These are phyloP conservation scores for Kobus ellipsiprymnus DNA, from an alignment of 2,113 vertebrate species.

Conservation along the genomic window DNA sequence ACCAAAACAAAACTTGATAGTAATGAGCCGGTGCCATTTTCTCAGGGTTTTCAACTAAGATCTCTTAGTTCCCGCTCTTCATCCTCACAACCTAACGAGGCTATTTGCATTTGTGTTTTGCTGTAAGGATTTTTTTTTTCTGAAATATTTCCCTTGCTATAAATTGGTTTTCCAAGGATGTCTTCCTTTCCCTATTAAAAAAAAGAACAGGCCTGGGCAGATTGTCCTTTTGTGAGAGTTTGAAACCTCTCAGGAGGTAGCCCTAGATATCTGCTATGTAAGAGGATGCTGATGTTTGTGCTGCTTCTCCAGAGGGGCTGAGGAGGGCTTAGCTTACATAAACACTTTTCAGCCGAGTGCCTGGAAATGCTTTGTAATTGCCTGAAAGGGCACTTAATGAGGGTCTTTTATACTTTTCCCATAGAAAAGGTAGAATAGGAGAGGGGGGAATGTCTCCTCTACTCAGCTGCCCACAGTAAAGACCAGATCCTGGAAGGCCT, in stretches of 20 bases:
- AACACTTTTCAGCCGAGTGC: conserved; percentile 42
- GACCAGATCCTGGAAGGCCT: background rate
- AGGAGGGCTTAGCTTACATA: conserved; percentile 28
- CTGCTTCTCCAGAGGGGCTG: background rate
- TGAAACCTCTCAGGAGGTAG: conserved; percentile 53
- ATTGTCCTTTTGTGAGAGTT: conserved; percentile 40
- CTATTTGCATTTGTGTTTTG: background rate
- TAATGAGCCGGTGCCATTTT: background rate
- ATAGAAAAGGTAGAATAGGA: background rate
- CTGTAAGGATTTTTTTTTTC: background rate
- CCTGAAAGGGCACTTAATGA: conserved; percentile 41
- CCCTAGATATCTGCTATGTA: background rate
- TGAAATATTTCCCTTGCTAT: background rate
- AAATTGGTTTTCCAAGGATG: background rate
- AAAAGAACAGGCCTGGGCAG: conserved; percentile 8
- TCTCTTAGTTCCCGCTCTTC: background rate
- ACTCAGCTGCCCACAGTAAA: background rate
- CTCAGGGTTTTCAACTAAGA: background rate
- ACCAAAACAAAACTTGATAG: background rate
- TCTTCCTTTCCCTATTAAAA: background rate
- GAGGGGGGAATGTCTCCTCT: background rate
- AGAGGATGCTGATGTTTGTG: background rate
- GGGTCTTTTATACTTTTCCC: conserved; percentile 31
- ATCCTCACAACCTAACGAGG: background rate
- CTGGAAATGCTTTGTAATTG: conserved; percentile 44